Evolutionary conservation across 2,113 vertebrate genomes (phyloP).

Genomic region (Neopipo cinnamomea): DNA sequence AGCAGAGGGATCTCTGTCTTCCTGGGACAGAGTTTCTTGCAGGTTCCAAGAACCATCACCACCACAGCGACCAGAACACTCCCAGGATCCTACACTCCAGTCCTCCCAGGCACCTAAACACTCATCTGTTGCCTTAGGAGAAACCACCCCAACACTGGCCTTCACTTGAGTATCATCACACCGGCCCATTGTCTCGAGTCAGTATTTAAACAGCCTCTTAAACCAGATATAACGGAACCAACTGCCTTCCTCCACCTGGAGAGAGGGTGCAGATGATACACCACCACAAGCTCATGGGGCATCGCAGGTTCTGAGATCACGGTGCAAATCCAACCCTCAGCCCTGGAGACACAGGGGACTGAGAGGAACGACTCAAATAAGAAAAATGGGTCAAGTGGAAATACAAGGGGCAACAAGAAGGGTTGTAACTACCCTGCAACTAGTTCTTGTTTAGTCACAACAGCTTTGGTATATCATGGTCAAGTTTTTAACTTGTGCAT

Average conservation of each 20-base stretch:
- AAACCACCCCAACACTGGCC: not conserved
- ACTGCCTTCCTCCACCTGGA: not conserved
- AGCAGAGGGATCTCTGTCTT: not conserved
- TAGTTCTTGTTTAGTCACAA: not conserved
- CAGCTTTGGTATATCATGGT: rapidly evolving
- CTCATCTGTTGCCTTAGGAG: not conserved
- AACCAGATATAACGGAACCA: not conserved
- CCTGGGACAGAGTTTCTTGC: not conserved
- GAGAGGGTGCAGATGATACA: not conserved
- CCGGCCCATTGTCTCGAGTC: not conserved
- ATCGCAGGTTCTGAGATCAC: not conserved
- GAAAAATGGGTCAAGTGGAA: not conserved
- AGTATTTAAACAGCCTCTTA: not conserved
- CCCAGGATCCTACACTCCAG: not conserved
- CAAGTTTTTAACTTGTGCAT: not conserved
- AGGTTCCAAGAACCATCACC: not conserved
- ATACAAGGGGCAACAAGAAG: not conserved
- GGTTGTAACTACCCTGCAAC: not conserved
- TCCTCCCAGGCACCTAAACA: not conserved
- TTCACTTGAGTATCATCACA: not conserved
- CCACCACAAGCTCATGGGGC: not conserved
- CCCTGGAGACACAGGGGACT: not conserved
- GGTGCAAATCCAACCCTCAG: not conserved
- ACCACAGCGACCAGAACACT: not conserved
- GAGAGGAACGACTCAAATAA: rapidly evolving